Evolutionary conservation across 2,888 invertebrate species (phyloP), one percentile per base, ranked within the genome.

Genomic region (Amphimallon solstitiale): DNA sequence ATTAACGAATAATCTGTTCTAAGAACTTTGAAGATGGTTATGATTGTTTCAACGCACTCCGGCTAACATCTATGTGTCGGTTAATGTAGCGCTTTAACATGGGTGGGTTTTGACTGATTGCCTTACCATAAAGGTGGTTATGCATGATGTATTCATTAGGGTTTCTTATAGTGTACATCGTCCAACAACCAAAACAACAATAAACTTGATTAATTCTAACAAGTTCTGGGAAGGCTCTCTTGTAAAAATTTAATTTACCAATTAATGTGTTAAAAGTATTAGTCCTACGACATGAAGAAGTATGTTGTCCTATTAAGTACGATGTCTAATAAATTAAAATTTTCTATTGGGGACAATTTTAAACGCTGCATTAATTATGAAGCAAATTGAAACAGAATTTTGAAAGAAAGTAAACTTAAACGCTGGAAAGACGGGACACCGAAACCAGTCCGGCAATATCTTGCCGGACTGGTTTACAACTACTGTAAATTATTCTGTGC

Each of bases 1-100:
- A 61, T 61, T 61, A 61, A 48, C 48, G 49, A 35, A 37, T 61
- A 61, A 61, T 61, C 37, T 38, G 48, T 61, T 61, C 61, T 61
- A 49, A 61, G 48, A 48, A 48, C 29, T 49, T 49, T 23, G 49
- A 49, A 61, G 61, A 61, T 23, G 48, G 14, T 49, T 61, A 49
- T 49, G 49, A 61, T 61, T 61, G 49, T 61, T 61, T 61, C 37
- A 21, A 49, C 61, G 29, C 48, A 37, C 48, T 38, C 61, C 3
- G 9, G 43, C 14, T 19, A 7, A 21, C n/a, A 23, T 59, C 17
- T 59, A 14, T 15, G 14, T 43, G 37, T 43, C 29, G 29, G 10
- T 15, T 48, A 61, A 37, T 49, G 49, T 14, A 19, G 23, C 48
- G 37, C 34, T 61, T 61, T 19, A 35, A 45, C n/a, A 21, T 48